Evolutionary conservation across 2,888 invertebrate species (phyloP).

Genomic region (Aleiodes alternator): DNA sequence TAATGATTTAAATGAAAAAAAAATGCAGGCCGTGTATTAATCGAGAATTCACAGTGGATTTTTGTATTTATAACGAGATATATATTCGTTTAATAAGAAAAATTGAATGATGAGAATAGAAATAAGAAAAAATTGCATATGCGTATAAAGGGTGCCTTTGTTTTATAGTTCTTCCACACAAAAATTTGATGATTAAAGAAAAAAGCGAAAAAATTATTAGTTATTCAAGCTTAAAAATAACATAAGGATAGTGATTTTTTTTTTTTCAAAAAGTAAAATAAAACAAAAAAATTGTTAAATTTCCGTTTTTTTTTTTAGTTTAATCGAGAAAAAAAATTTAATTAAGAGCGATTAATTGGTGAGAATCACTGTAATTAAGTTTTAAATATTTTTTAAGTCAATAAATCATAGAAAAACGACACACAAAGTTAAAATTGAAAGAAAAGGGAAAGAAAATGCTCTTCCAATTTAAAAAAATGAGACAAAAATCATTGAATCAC

Average conservation of each 20-base stretch:
- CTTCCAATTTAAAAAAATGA: constrained; percentile 48
- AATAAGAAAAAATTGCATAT: constrained; percentile 12
- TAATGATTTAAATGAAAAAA: constrained; percentile 3
- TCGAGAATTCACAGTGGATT: constrained; percentile 15
- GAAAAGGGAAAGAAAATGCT: constrained; percentile 46
- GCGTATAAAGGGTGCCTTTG: constrained; percentile 38
- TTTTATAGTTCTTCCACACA: constrained; percentile 21
- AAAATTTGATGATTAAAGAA: constrained; percentile 1
- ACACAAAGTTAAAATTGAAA: constrained; percentile 38
- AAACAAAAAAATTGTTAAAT: constrained; percentile 2
- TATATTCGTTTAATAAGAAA: constrained; percentile 15
- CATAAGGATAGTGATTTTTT: constrained; percentile 10
- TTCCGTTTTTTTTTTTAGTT: not conserved
- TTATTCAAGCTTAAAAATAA: constrained; percentile 5
- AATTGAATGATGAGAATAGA: constrained; percentile 6
- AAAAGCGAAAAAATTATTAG: not conserved
- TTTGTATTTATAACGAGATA: constrained; percentile 25
- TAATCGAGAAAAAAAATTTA: constrained; percentile 15
- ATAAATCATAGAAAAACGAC: constrained; percentile 35
- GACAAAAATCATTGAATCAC: constrained; percentile 16
- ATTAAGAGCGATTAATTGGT: constrained; percentile 11
- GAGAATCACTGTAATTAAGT: constrained; percentile 45
- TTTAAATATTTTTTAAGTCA: constrained; percentile 53
- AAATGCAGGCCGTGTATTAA: constrained; percentile 25
- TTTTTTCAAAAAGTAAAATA: not conserved